These are phyloP conservation scores for Meriones psammophilus DNA, from an alignment of 2,797 vertebrate species.

Conservation along the genomic window DNA sequence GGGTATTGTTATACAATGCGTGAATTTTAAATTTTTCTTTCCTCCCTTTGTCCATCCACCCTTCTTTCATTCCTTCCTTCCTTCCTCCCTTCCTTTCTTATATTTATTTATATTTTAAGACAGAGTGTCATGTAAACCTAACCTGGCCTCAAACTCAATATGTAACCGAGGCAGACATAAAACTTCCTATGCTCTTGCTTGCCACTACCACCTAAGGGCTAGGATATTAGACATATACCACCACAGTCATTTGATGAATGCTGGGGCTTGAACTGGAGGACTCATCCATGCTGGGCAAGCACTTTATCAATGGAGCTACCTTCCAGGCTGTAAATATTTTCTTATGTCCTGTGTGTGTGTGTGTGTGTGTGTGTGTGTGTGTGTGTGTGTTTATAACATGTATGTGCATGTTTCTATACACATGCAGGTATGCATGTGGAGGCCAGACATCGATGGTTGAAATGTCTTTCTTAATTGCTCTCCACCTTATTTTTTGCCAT, in stretches of 20 bases:
- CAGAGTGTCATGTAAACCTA: background rate
- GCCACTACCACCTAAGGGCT: background rate
- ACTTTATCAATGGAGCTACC: background rate
- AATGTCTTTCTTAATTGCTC: background rate
- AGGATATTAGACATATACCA: background rate
- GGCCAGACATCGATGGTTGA: background rate
- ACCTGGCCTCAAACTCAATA: background rate
- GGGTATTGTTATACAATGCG: background rate
- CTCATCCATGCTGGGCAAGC: background rate
- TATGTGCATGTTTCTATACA: background rate
- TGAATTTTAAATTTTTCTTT: background rate
- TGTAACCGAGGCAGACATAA: background rate
- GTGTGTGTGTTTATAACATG: background rate
- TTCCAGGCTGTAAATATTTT: background rate
- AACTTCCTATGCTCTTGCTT: background rate
- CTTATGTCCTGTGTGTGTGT: background rate
- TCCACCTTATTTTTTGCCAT: background rate
- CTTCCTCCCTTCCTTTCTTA: background rate
- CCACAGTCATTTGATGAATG: background rate
- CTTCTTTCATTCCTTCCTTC: too few relatives aligned
- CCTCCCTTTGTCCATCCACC: background rate
- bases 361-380: background rate
- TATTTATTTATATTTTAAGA: background rate
- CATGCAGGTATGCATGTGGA: background rate
- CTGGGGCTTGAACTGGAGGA: background rate